Evolutionary conservation across 2,797 vertebrate genomes (phyloP).

Genomic region (Antennarius maculatus): DNA sequence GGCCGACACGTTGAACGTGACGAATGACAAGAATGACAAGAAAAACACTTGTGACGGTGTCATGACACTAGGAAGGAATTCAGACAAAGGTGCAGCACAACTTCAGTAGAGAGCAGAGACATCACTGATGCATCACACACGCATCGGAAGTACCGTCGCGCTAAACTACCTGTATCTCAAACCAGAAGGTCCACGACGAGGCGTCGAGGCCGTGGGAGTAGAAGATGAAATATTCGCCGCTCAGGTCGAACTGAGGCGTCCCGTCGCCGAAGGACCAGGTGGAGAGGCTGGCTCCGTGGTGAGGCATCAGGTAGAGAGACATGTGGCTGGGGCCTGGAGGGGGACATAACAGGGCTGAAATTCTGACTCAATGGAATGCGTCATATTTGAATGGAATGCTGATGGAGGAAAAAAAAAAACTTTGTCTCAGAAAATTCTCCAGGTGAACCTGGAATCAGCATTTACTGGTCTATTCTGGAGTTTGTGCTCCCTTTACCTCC

Average conservation of each 20-base stretch:
- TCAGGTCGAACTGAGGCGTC: conserved; percentile 82
- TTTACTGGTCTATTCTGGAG: no score
- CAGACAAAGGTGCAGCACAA: background rate
- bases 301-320: conserved; percentile 90
- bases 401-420: no score
- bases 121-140: background rate
- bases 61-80: background rate
- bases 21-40: conserved; percentile 39
- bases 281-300: conserved; percentile 80
- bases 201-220: conserved; percentile 92
- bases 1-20: conserved; percentile 21
- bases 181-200: conserved; percentile 91
- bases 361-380: no score
- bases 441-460: no score
- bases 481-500: no score
- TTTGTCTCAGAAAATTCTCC: no score
- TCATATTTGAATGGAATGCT: background rate
- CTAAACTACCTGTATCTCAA: conserved; percentile 89
- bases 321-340: conserved; percentile 92
- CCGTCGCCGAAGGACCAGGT: conserved; percentile 93
- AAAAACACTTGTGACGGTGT: background rate
- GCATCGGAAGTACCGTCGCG: background rate
- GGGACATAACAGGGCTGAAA: background rate
- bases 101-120: background rate
- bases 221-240: conserved; percentile 94